Evolutionary conservation across 2,113 vertebrate genomes (phyloP).

Genomic region (Lipophrys pholis): DNA sequence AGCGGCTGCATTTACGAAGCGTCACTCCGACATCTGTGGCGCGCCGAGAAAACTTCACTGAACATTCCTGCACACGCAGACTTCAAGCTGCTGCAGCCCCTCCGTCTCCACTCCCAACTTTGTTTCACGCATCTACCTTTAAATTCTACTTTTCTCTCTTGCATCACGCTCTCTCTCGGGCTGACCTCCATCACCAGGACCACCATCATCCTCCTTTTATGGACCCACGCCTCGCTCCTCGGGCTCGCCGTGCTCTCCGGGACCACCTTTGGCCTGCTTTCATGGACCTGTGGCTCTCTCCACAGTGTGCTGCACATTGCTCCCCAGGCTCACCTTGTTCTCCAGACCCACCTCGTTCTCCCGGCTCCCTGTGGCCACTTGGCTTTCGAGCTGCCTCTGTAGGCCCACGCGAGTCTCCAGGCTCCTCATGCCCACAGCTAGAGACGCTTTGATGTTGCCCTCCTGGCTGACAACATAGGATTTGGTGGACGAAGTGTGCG

Average conservation of each 20-base stretch:
- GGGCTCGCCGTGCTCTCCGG: conserved; percentile 32
- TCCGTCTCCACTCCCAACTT: conserved; percentile 1
- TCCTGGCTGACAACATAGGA: conserved; percentile 73
- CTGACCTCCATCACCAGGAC: conserved; percentile 45
- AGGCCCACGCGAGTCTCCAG: conserved; percentile 67
- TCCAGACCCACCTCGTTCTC: conserved; percentile 45
- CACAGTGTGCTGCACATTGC: conserved; percentile 11
- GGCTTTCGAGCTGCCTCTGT: conserved; percentile 61
- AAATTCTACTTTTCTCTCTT: conserved; percentile 20
- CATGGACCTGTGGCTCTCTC: conserved; percentile 15
- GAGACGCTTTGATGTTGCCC: conserved; percentile 78
- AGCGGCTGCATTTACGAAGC: conserved; percentile 21
- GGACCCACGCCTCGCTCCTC: conserved; percentile 33
- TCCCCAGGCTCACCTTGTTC: conserved; percentile 48
- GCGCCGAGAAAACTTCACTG: conserved; percentile 28
- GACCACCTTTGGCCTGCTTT: conserved; percentile 56
- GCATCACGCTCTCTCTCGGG: conserved; percentile 16
- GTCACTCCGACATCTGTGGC: not conserved
- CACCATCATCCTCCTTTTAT: conserved; percentile 54
- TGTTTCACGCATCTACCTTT: conserved; percentile 4
- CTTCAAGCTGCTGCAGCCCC: not conserved
- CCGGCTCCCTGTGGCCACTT: conserved; percentile 65
- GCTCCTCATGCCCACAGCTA: conserved; percentile 78
- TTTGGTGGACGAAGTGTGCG: conserved; percentile 51
- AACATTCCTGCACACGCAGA: not conserved